Evolutionary conservation across 2,797 vertebrate genomes (phyloP).

Genomic region (Pitangus sulphuratus): DNA sequence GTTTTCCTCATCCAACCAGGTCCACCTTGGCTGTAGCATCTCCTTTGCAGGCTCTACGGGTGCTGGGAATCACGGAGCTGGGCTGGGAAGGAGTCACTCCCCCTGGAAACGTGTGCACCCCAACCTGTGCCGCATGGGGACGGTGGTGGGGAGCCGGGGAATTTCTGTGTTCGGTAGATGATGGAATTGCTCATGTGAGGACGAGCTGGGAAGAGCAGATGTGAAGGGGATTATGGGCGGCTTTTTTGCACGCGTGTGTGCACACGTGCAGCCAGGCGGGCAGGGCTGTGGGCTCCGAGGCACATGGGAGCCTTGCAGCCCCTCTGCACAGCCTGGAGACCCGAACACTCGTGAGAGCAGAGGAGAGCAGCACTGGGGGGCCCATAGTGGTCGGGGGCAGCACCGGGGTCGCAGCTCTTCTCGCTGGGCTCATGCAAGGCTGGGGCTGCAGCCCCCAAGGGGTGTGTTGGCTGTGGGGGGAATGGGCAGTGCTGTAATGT

Average conservation of each 20-base stretch:
- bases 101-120: background rate
- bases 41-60: accelerated
- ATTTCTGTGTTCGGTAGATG: accelerated
- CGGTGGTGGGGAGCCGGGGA: background rate
- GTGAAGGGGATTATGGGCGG: background rate
- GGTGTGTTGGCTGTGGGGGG: background rate
- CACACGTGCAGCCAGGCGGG: background rate
- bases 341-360: accelerated
- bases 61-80: background rate
- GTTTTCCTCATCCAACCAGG: background rate
- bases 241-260: background rate
- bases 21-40: accelerated
- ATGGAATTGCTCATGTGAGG: background rate
- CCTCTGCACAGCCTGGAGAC: background rate
- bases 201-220: background rate
- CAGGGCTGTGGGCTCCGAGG: accelerated
- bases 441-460: accelerated
- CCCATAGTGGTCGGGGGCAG: background rate
- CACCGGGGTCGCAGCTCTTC: accelerated
- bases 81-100: background rate
- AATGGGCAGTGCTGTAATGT: background rate
- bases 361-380: background rate
- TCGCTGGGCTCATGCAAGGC: accelerated
- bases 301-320: background rate
- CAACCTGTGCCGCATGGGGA: accelerated